phyloP scores from a whole-genome alignment of 2,797 vertebrate genomes.

The Typhlichthys eigenmanni region DNA sequence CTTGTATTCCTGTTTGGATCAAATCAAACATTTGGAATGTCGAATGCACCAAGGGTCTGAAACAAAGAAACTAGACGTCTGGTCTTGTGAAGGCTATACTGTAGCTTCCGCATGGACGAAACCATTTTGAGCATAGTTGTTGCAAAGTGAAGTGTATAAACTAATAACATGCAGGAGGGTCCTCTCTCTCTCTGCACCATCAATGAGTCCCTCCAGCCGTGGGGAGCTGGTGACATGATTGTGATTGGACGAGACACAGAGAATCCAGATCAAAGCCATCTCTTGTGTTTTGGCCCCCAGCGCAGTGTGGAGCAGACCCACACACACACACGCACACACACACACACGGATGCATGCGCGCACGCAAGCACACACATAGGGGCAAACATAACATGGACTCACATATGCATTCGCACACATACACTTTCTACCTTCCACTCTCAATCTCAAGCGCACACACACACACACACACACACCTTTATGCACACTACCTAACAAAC shows the following conservation, averaged over 20 bases:
- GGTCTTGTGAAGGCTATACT: constrained; percentile 15
- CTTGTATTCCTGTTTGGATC: too few relatives aligned
- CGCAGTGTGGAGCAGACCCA: constrained; percentile 74
- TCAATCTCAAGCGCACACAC: constrained; percentile 41
- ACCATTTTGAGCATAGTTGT: constrained; percentile 70
- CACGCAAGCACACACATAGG: constrained; percentile 11
- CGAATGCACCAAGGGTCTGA: too few relatives aligned
- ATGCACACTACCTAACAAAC: constrained; percentile 47
- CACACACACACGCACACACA: constrained; percentile 58
- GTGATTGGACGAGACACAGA: constrained; percentile 85
- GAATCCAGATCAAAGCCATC: constrained; percentile 87
- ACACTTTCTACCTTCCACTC: constrained; percentile 11
- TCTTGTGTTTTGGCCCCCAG: constrained; percentile 85
- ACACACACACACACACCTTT: constrained; percentile 39
- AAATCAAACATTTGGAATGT: too few relatives aligned
- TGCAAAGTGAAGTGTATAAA: constrained; percentile 73
- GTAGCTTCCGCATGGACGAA: constrained; percentile 31
- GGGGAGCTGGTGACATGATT: constrained; percentile 82
- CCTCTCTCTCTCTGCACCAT: constrained; percentile 75
- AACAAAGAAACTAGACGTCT: not conserved
- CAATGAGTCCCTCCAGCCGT: constrained; percentile 78
- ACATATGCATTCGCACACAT: not conserved
- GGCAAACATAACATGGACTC: not conserved
- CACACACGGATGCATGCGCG: constrained; percentile 15
- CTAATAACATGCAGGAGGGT: constrained; percentile 75